phyloP scores from a whole-genome alignment of 2,888 invertebrate genomes.

The Hirtodrosophila cameraria region DNA sequence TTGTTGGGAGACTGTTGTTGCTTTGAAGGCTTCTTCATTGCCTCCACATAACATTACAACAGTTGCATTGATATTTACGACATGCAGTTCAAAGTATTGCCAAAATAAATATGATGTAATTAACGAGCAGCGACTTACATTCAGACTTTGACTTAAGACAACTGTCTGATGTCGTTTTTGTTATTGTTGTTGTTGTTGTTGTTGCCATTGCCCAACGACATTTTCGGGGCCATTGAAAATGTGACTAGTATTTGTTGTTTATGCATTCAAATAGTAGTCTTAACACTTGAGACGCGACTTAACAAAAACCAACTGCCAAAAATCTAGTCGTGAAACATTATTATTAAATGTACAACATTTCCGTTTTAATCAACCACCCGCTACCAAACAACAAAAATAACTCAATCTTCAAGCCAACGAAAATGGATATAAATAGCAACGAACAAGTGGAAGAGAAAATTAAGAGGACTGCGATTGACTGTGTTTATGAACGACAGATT shows the following conservation, averaged over 20 bases:
- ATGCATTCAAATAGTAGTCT: constrained; percentile 48
- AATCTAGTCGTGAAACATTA: constrained; percentile 50
- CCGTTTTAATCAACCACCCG: constrained; percentile 80
- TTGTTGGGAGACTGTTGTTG: too few species aligned
- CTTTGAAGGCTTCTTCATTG: constrained; percentile 22
- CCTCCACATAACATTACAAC: constrained; percentile 32
- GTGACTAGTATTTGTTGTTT: constrained; percentile 21
- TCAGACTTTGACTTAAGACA: constrained; percentile 51
- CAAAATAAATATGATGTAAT: constrained; percentile 71
- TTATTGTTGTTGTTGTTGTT: constrained; percentile 1
- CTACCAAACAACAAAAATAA: constrained; percentile 53
- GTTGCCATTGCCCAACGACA: constrained; percentile 46
- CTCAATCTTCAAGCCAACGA: constrained; percentile 53
- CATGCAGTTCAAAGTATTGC: constrained; percentile 52
- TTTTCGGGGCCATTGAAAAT: constrained; percentile 21
- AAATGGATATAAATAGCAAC: constrained; percentile 25
- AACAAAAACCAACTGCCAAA: constrained; percentile 10
- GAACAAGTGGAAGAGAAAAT: constrained; percentile 7
- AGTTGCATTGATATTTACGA: constrained; percentile 58
- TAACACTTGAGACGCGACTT: constrained; percentile 38
- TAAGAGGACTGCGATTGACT: not conserved
- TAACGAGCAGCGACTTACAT: constrained; percentile 29
- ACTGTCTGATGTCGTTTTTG: constrained; percentile 15
- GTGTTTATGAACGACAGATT: not conserved
- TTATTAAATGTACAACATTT: constrained; percentile 73